Conservation (phyloP, 2,888 invertebrate species). For the Synanthedon tipuliformis region DNA sequence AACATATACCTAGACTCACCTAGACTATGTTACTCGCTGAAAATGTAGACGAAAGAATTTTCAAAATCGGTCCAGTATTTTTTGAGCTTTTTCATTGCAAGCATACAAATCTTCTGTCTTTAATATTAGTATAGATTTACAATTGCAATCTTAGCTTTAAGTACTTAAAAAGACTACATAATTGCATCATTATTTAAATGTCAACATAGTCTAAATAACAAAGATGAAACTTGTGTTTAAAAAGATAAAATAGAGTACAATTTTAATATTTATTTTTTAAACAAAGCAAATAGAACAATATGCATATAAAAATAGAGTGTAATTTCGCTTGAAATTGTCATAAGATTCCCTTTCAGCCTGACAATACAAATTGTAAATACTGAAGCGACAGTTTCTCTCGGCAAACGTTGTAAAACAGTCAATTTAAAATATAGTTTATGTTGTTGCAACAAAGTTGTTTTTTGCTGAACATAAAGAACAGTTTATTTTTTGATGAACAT, state of each 20-base stretch:
- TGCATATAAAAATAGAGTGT: constrained; percentile 4
- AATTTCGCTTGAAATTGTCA: constrained; percentile 8
- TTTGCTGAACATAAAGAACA: neutral
- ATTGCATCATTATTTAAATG: no score
- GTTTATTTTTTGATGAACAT: constrained; percentile 5
- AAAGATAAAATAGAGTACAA: neutral
- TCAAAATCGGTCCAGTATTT: no score
- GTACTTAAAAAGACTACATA: no score
- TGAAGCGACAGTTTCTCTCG: constrained; percentile 14
- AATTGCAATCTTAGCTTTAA: no score
- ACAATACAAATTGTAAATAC: constrained; percentile 37
- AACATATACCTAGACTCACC: no score
- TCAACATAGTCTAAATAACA: neutral
- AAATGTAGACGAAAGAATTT: no score
- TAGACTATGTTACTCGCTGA: no score
- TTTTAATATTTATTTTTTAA: neutral
- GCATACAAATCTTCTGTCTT: no score
- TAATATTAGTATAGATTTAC: no score
- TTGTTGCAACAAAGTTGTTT: neutral
- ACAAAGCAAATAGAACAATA: neutral
- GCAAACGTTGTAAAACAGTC: constrained; percentile 5
- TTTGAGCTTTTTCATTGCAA: no score
- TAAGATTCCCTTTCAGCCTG: constrained; percentile 20
- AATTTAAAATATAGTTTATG: constrained; percentile 3
- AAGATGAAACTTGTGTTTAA: neutral